Base-by-base conservation (phyloP, 2,888 invertebrate genomes). In the Perizoma flavofasciatum region DNA sequence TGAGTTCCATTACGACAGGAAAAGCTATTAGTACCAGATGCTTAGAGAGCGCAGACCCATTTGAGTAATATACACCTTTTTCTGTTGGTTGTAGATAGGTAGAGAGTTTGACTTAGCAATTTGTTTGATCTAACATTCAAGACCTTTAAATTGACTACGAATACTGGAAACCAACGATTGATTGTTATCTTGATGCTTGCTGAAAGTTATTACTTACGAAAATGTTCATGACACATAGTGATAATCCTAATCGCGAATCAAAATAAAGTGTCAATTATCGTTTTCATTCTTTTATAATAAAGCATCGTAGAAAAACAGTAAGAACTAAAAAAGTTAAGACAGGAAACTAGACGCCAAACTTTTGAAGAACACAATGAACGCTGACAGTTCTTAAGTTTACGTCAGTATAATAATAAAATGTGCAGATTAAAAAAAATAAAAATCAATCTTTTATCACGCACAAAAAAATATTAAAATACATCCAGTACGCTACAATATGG, bases 301-400 rank as follows among this genome's bases (percentile, higher is more conserved):
- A 57, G 39, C 6, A 37, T 9, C 48, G n/a, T 10, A 10, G 35
- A n/a, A 48, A 10, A 48, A 37, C 11, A 3, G 34, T 46, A 46
- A 45, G 55, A 44, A 37, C 37, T 33, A 55, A 49, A 59, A 22
- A 65, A 65, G 49, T 61, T 63, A 39, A 49, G 61, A 52, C 39
- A 45, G 46, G 54, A 52, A 62, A 59, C 55, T 48, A 59, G 57
- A 61, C 49, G 63, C 41, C 52, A 7, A 49, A 55, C 46, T 52
- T n/a, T 49, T 45, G 43, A 59, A 53, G 57, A 59, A 63, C 41
- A 57, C 9, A 61, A 65, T 59, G 37, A 55, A 59, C 48, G 40
- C 37, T 33, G 60, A 61, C 61, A 61, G 37, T 11, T 53, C 35
- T 58, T 47, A 54, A 67, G 61, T 59, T 62, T 33, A 4, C 46